Conservation (phyloP, 2,113 vertebrate genomes). For the Trematomus loennbergii region DNA sequence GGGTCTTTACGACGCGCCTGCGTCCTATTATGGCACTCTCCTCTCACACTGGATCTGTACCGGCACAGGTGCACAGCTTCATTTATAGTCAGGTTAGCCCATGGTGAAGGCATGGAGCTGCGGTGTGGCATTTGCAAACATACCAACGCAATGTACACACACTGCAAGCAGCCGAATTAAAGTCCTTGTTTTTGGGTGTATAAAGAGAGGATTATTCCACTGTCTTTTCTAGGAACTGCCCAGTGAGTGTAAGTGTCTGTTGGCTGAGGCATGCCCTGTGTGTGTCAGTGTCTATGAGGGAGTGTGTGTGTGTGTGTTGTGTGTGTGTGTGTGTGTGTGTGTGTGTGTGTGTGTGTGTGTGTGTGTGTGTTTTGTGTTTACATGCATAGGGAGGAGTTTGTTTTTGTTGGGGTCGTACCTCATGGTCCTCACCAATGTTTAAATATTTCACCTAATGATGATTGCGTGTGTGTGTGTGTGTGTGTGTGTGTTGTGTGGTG, state of each 20-base stretch:
- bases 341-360: constrained; percentile 13
- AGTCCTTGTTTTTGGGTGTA: constrained; percentile 57
- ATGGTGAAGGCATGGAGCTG: constrained; percentile 62
- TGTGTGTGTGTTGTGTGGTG: neutral
- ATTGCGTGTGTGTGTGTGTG: neutral
- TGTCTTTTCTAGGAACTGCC: constrained; percentile 60
- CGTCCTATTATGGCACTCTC: constrained; percentile 60
- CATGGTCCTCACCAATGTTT: neutral
- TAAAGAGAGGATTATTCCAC: constrained; percentile 48
- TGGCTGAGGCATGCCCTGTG: constrained; percentile 25
- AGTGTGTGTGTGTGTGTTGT: neutral
- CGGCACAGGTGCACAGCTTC: constrained; percentile 32
- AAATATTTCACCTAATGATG: constrained; percentile 30
- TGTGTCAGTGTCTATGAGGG: constrained; percentile 24
- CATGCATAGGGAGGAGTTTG: constrained; percentile 16
- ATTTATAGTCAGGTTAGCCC: constrained; percentile 73
- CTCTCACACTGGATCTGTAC: constrained; percentile 54
- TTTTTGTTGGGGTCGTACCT: constrained; percentile 16
- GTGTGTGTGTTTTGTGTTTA: neutral
- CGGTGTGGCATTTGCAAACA: constrained; percentile 23
- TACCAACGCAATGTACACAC: constrained; percentile 10
- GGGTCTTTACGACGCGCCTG: too few species aligned
- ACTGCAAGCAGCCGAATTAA: constrained; percentile 33
- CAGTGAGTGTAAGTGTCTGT: constrained; percentile 39
- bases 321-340: constrained; percentile 6